phyloP scores from a whole-genome alignment of 2,797 vertebrate genomes.

The Taeniopygia guttata region DNA sequence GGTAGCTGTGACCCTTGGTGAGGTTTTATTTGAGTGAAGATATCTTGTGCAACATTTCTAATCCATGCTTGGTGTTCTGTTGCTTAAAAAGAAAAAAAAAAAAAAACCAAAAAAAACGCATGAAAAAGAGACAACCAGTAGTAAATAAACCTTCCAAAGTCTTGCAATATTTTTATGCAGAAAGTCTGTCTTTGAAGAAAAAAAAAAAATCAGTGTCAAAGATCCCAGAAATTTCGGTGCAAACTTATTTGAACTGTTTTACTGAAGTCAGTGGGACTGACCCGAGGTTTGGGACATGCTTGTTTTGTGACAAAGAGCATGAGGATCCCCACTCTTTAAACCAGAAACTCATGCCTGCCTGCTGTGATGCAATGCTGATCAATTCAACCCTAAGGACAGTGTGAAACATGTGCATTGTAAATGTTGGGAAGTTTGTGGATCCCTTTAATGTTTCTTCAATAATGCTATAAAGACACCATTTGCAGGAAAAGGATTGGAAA shows the following conservation, averaged over 20 bases:
- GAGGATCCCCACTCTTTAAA: background rate
- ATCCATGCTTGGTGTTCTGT: background rate
- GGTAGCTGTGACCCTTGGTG: background rate
- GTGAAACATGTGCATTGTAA: rapidly evolving
- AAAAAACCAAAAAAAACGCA: background rate
- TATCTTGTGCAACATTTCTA: background rate
- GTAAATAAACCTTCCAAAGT: background rate
- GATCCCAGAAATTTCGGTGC: background rate
- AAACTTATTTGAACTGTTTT: background rate
- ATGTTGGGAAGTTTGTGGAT: background rate
- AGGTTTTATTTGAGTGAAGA: background rate
- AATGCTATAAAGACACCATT: background rate
- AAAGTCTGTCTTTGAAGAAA: background rate
- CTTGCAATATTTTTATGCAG: background rate
- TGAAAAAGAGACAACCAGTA: background rate
- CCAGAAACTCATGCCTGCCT: no score
- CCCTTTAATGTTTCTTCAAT: background rate
- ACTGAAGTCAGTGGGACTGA: background rate
- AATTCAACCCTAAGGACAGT: rapidly evolving
- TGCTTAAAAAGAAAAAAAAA: background rate
- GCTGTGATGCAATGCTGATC: rapidly evolving
- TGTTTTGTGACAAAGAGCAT: background rate
- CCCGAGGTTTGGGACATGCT: background rate
- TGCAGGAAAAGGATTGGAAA: background rate
- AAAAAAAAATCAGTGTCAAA: background rate